These are phyloP conservation scores for Hartigia nigra DNA, from an alignment of 2,888 invertebrate genomes.

Conservation along the genomic window DNA sequence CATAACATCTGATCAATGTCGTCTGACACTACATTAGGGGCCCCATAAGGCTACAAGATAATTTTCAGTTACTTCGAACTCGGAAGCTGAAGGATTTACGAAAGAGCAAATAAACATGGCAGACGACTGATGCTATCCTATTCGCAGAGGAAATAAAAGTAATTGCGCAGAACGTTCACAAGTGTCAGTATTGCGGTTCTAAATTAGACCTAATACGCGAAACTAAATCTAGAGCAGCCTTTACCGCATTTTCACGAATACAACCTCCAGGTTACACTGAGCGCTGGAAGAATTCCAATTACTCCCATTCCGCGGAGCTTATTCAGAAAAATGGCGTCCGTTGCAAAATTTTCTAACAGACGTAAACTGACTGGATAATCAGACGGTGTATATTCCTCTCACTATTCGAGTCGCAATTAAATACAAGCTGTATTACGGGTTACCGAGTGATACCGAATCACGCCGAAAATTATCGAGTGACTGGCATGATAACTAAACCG, in stretches of 20 bases:
- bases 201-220: neutral
- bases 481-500: neutral
- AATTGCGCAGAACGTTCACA: neutral
- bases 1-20: neutral
- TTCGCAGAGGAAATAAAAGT: neutral
- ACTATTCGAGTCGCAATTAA: neutral
- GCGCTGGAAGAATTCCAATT: conserved; percentile 2
- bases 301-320: conserved; percentile 1
- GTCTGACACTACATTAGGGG: neutral
- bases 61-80: neutral
- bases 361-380: neutral
- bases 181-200: neutral
- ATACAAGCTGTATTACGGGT: neutral
- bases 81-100: neutral
- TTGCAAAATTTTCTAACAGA: neutral
- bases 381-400: neutral
- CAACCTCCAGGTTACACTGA: neutral
- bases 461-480: neutral
- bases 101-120: neutral
- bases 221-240: neutral
- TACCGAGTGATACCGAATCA: neutral
- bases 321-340: neutral
- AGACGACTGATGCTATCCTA: neutral
- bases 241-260: neutral
- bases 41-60: neutral